Base-by-base conservation (phyloP, 2,797 vertebrate species). In the Pempheris klunzingeri region DNA sequence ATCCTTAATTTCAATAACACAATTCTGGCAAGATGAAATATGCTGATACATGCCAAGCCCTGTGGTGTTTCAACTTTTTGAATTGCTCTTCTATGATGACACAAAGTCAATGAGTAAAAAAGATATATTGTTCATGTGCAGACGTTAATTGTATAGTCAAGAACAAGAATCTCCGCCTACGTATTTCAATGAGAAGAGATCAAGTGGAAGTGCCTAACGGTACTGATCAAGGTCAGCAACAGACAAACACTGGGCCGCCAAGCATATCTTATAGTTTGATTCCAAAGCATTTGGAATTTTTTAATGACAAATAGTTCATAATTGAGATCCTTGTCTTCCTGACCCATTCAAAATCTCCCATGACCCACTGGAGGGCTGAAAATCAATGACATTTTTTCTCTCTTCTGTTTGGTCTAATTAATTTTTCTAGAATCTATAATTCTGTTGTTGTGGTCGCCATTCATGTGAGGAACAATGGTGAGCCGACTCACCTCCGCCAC, bases 401-500 rank as follows among this genome's bases (percentile, higher is more conserved):
- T 52, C 10, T 52, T 22, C 20, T 58, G n/a, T 20, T 59, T 14
- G 38, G 38, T 43, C 43, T 46, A 10, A 18, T 65, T 57, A 4
- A 14, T 26, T 50, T 50, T 72, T 30, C 32, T 52, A 71, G 8
- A 7, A 26, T 61, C 10, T 24, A 1, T 34, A 8, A 26, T 38
- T 11, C 60, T 60, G 17, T 15, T 22, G 7, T 24, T 66, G 26
- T 12, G 10, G 24, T 49, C 6, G 32, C 7, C 15, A 24, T n/a
- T 47, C 4, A 64, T 8, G 8, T 50, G 20, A 65, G 3, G 8
- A 63, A n/a, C 20, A 20, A 22, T 7, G 18, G 13, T 6, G n/a
- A 39, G 17, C 36, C 50, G 9, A 39, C 3, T 71, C 62, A 64
- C 61, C 38, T 80, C 43, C 30, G 47, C 38, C 22, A 50, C 57